phyloP scores from a whole-genome alignment of 1,140 invertebrate genomes.

The Cherax destructor region DNA sequence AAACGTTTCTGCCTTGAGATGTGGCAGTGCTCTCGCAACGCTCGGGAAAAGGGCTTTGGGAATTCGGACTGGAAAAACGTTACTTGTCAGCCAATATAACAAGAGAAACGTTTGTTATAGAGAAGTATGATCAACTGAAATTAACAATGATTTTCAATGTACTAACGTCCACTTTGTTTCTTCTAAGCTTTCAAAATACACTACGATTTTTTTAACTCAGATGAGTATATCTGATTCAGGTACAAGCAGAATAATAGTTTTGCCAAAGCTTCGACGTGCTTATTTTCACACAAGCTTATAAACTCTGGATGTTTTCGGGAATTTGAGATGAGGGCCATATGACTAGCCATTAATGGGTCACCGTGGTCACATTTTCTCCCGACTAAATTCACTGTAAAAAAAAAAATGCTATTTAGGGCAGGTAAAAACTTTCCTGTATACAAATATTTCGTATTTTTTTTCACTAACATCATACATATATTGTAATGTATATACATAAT shows the following conservation, averaged over 20 bases:
- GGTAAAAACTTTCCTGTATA: not conserved
- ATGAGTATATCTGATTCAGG: not conserved
- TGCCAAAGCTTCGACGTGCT: not conserved
- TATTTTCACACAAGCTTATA: not conserved
- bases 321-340: not conserved
- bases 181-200: not conserved
- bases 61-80: not conserved
- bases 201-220: not conserved
- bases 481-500: too few relatives aligned
- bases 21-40: not conserved
- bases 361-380: not conserved
- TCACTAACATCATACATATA: too few relatives aligned
- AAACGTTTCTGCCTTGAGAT: not conserved
- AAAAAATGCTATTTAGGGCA: not conserved
- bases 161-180: not conserved
- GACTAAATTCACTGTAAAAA: not conserved
- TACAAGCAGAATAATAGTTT: not conserved
- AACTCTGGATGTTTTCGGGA: constrained; percentile 3
- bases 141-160: not conserved
- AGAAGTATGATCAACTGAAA: not conserved
- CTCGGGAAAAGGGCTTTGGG: not conserved
- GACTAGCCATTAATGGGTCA: not conserved
- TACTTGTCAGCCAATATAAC: not conserved
- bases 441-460: too few relatives aligned
- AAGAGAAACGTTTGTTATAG: not conserved